A percentile compares a stretch with the other conserved stretches of the same genome.
Conservation (phyloP, 2,797 vertebrate genomes). For the Halcyon leucocephala region DNA sequence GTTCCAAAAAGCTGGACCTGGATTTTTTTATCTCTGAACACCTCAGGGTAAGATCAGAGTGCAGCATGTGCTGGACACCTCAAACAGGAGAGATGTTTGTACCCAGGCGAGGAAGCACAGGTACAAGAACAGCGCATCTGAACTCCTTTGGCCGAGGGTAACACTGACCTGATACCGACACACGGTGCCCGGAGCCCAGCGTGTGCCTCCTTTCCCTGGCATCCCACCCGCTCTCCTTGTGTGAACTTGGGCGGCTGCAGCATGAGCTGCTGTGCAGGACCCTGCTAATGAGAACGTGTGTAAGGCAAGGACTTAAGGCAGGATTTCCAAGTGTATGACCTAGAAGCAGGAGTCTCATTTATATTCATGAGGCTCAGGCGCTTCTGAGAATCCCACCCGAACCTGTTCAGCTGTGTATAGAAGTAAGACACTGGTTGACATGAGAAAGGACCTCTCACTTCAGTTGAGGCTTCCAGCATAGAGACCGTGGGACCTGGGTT, state of each 20-base stretch:
- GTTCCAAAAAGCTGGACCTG: background rate
- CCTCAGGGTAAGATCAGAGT: background rate
- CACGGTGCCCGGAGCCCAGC: accelerated
- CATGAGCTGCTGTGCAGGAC: background rate
- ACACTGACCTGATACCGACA: accelerated
- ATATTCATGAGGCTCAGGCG: background rate
- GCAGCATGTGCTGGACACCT: background rate
- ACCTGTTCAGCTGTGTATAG: background rate
- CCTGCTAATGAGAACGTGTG: background rate
- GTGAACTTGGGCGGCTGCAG: background rate
- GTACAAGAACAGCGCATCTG: background rate
- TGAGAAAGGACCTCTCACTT: background rate
- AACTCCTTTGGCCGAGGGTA: background rate
- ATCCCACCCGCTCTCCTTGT: background rate
- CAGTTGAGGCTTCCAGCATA: background rate
- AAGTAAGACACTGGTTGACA: background rate
- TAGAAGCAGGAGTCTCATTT: background rate
- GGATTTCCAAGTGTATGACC: background rate
- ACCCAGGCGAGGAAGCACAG: accelerated
- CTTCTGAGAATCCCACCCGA: background rate
- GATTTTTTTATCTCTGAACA: background rate
- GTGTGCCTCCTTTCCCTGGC: too few species aligned
- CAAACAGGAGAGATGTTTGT: background rate
- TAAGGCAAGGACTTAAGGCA: background rate
- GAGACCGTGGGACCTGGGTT: background rate